These are phyloP conservation scores for Yponomeuta plumbellus DNA, from an alignment of 2,888 invertebrate species.

Conservation along the genomic window DNA sequence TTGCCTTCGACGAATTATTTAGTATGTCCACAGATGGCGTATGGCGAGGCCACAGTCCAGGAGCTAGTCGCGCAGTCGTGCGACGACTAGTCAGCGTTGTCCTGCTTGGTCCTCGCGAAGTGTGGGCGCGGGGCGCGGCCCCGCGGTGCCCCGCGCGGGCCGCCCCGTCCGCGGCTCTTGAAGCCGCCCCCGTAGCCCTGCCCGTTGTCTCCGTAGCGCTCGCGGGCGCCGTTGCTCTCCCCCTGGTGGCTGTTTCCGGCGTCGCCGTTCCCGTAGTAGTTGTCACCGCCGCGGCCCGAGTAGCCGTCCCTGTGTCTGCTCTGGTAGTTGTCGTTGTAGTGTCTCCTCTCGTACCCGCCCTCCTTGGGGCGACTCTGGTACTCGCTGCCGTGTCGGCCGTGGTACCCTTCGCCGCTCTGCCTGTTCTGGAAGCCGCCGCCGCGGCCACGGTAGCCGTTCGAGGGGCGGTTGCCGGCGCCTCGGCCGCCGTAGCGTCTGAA, in stretches of 20 bases:
- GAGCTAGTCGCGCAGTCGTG: slow-evolving; percentile 30
- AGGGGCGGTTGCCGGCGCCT: slow-evolving; percentile 52
- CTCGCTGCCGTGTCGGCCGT: slow-evolving; percentile 41
- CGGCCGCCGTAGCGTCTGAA: slow-evolving; percentile 51
- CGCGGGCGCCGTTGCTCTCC: slow-evolving; percentile 42
- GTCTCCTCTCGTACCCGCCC: slow-evolving; percentile 53
- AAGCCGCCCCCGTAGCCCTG: slow-evolving; percentile 67
- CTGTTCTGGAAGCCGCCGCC: slow-evolving; percentile 47
- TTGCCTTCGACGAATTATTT: slow-evolving; percentile 80
- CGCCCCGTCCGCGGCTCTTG: slow-evolving; percentile 72
- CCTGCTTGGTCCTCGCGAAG: slow-evolving; percentile 56
- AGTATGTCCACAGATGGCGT: slow-evolving; percentile 45
- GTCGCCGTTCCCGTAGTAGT: slow-evolving; percentile 59
- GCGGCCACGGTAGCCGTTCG: slow-evolving; percentile 63
- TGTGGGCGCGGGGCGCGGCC: slow-evolving; percentile 50
- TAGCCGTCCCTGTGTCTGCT: slow-evolving; percentile 15
- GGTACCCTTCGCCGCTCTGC: slow-evolving; percentile 50
- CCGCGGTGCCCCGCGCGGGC: slow-evolving; percentile 37
- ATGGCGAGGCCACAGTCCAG: slow-evolving; percentile 29
- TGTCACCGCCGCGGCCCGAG: slow-evolving; percentile 36
- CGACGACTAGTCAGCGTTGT: slow-evolving; percentile 49
- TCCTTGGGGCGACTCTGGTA: slow-evolving; percentile 51
- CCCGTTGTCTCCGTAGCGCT: slow-evolving; percentile 62
- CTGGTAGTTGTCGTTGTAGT: slow-evolving; percentile 44
- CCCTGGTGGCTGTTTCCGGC: slow-evolving; percentile 43